A percentile compares a stretch with the other conserved stretches of the same genome.
Evolutionary conservation across 2,797 vertebrate genomes (phyloP).

Genomic region (Coregonus ussuriensis): DNA sequence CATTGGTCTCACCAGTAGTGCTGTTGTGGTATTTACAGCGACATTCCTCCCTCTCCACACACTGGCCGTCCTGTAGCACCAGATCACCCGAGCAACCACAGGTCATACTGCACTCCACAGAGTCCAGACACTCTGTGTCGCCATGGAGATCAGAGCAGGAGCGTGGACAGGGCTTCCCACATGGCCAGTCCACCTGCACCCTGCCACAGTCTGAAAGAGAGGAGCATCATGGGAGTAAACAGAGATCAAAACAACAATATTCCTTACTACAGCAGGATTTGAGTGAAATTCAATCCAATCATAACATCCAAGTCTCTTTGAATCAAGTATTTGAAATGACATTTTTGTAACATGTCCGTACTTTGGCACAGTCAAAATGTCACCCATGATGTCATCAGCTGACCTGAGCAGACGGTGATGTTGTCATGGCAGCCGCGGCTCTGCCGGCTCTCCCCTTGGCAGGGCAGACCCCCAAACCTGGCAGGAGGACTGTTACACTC

Average conservation of each 20-base stretch:
- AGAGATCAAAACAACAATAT: neutral
- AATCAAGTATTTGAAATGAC: neutral
- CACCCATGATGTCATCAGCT: slow-evolving; percentile 13
- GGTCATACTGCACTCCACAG: slow-evolving; percentile 64
- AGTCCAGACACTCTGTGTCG: slow-evolving; percentile 75
- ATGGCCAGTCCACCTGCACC: slow-evolving; percentile 76
- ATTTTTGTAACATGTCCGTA: neutral
- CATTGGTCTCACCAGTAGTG: slow-evolving; percentile 67
- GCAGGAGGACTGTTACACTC: slow-evolving; percentile 79
- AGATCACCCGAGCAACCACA: slow-evolving; percentile 80
- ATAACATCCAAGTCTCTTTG: neutral
- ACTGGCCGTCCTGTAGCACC: slow-evolving; percentile 82
- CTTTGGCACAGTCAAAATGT: neutral
- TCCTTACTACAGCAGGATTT: too few relatives aligned
- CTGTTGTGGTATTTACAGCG: slow-evolving; percentile 81
- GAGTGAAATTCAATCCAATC: too few relatives aligned
- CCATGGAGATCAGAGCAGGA: slow-evolving; percentile 85
- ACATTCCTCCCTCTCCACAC: slow-evolving; percentile 75
- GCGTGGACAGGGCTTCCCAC: slow-evolving; percentile 83
- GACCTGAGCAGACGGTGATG: slow-evolving; percentile 78
- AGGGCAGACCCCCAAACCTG: slow-evolving; percentile 81
- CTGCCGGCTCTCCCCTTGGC: slow-evolving; percentile 77
- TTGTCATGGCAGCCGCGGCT: slow-evolving; percentile 78
- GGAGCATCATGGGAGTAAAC: neutral
- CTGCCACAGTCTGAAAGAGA: slow-evolving; percentile 75